A percentile compares a stretch with the other conserved stretches of the same genome.
Evolutionary conservation across 2,113 vertebrate genomes (phyloP).

Genomic region (Alethe castanea): DNA sequence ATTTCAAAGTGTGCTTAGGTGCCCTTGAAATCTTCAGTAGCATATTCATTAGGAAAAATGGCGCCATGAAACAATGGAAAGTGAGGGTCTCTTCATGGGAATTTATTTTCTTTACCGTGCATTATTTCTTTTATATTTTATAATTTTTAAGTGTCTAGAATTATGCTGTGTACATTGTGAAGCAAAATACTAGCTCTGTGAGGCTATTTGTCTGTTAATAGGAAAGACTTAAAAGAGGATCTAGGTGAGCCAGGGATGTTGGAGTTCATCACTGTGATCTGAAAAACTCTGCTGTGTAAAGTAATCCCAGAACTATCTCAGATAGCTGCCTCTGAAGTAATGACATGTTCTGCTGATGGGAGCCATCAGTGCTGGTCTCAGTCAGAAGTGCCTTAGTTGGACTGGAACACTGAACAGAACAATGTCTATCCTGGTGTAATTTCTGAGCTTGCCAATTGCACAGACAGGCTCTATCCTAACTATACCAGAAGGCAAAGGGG

Average conservation of each 20-base stretch:
- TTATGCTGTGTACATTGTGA: neutral
- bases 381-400: neutral
- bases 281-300: neutral
- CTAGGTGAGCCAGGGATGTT: neutral
- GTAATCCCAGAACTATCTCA: neutral
- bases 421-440: neutral
- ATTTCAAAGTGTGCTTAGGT: neutral
- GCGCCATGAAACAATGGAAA: neutral
- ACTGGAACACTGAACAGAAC: accelerated
- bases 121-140: neutral
- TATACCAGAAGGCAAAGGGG: accelerated
- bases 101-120: neutral
- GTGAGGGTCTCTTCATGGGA: neutral
- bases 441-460: neutral
- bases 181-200: neutral
- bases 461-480: neutral
- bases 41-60: neutral
- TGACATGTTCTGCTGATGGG: neutral
- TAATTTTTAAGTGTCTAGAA: neutral
- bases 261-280: neutral
- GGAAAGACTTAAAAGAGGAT: neutral
- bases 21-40: neutral
- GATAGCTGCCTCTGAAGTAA: neutral
- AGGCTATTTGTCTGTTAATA: neutral
- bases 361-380: neutral